Conservation (phyloP, 2,888 invertebrate genomes). For the Pecten maximus region DNA sequence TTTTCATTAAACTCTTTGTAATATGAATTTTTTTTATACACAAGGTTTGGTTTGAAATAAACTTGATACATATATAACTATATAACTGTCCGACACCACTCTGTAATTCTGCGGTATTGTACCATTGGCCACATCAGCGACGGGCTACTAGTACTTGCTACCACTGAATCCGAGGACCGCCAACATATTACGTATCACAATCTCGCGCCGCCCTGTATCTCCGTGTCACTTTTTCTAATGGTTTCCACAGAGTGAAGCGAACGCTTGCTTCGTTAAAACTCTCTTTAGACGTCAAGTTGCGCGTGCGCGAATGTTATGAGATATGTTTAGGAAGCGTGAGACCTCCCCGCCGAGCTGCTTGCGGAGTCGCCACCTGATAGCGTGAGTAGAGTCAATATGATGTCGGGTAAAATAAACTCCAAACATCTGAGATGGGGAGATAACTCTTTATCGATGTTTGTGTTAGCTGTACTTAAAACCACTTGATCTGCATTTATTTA, state of each 20-base stretch:
- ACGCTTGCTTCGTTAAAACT: neutral
- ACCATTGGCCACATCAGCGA: neutral
- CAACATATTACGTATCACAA: neutral
- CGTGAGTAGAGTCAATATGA: neutral
- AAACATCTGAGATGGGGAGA: neutral
- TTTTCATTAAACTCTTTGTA: no score
- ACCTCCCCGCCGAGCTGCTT: neutral
- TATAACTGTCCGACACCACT: no score
- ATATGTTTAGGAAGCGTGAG: neutral
- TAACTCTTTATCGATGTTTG: neutral
- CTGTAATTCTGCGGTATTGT: neutral
- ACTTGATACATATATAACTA: no score
- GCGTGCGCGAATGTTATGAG: neutral
- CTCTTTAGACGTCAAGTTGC: neutral
- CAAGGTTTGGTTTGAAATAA: no score
- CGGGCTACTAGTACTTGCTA: neutral
- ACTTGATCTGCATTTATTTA: neutral
- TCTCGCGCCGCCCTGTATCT: neutral
- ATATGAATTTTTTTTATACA: no score
- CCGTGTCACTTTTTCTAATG: constrained; percentile 11
- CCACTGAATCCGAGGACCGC: neutral
- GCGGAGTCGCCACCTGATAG: neutral
- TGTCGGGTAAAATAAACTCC: neutral
- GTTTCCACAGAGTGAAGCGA: neutral
- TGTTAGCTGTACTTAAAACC: neutral